phyloP scores from a whole-genome alignment of 92 coral and sea anemone species.

The Chrysogorgia sp. region DNA sequence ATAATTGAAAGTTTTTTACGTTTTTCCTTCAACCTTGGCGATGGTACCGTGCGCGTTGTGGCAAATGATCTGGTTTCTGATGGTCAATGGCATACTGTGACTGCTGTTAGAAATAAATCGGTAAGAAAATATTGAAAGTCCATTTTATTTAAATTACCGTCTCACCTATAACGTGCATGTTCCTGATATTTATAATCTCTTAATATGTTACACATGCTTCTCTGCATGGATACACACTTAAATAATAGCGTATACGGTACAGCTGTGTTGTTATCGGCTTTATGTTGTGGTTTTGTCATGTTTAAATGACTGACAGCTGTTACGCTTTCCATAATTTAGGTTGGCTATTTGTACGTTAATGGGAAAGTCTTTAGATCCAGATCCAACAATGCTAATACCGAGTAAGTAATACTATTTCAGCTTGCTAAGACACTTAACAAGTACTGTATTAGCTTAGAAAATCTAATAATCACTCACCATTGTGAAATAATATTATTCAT shows the following conservation, averaged over 20 bases:
- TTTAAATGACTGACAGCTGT: no score
- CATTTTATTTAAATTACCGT: no score
- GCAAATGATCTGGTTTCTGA: constrained; percentile 68
- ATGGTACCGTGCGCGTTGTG: constrained; percentile 58
- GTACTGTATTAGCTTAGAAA: neutral
- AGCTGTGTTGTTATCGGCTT: no score
- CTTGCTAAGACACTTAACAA: neutral
- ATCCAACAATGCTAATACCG: neutral
- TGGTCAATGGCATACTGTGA: constrained; percentile 88
- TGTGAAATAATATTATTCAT: no score
- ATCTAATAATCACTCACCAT: no score
- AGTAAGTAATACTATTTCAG: constrained; percentile 4
- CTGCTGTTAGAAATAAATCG: constrained; percentile 74
- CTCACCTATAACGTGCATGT: no score
- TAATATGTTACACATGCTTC: no score
- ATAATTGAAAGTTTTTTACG: constrained; percentile 70
- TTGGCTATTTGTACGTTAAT: constrained; percentile 9
- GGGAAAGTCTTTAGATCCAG: neutral
- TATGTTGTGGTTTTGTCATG: no score
- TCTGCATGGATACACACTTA: no score
- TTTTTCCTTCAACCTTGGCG: constrained; percentile 89
- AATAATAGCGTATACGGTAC: no score
- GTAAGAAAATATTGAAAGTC: constrained; percentile 52
- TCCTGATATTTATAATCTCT: no score
- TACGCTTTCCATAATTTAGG: no score